A percentile compares a stretch with the other conserved stretches of the same genome.
phyloP scores from a whole-genome alignment of 2,113 vertebrate species.

The Gymnogyps californianus region DNA sequence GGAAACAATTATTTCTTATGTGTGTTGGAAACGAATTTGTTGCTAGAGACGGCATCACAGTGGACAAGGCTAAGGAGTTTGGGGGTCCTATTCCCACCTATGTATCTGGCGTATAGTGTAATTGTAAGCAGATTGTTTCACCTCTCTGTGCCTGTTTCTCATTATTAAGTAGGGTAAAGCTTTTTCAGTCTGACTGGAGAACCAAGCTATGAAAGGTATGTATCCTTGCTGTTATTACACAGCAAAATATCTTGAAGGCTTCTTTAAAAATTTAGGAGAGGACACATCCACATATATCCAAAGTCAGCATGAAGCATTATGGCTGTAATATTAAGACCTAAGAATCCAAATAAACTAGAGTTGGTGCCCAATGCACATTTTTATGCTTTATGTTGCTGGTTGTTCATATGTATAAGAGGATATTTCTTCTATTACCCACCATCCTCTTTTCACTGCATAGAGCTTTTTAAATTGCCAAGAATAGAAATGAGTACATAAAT shows the following conservation, averaged over 20 bases:
- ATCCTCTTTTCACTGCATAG: background rate
- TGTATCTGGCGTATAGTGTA: background rate
- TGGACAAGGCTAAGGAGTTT: background rate
- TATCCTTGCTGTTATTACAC: background rate
- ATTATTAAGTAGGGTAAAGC: background rate
- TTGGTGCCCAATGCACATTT: background rate
- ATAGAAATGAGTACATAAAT: conserved; percentile 25
- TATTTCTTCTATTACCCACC: conserved; percentile 12
- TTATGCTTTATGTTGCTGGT: background rate
- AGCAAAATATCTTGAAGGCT: background rate
- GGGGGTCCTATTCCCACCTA: background rate
- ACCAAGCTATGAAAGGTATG: background rate
- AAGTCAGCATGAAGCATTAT: background rate
- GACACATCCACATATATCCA: background rate
- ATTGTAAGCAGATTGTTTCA: background rate
- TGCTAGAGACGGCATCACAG: background rate
- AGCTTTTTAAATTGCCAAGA: conserved; percentile 35
- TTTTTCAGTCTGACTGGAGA: background rate
- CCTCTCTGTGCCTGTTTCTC: background rate
- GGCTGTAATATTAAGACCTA: background rate
- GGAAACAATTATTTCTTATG: background rate
- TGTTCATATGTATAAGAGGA: background rate
- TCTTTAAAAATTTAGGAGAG: background rate
- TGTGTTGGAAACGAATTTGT: background rate
- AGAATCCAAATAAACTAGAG: background rate